Evolutionary conservation across 2,888 invertebrate species (phyloP).

Genomic region (Rhagophthalmus giganteus): DNA sequence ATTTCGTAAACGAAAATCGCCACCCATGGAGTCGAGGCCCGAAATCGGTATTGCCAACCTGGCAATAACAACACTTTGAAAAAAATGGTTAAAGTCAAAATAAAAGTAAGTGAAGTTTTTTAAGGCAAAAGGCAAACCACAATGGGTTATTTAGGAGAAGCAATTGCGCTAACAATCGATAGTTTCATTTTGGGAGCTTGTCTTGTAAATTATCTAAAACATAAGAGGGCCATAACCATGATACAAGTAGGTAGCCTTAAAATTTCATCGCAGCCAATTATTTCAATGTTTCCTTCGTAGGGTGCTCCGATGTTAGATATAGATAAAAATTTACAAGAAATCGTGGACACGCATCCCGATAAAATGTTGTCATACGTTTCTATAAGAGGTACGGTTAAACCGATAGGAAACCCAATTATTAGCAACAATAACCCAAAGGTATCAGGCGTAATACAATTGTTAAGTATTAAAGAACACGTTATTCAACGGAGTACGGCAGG

Average conservation of each 20-base stretch:
- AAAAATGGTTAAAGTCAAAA: background rate
- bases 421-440: constrained; percentile 74
- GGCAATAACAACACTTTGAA: background rate
- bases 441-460: constrained; percentile 77
- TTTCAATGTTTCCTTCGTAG: constrained; percentile 53
- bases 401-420: constrained; percentile 73
- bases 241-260: constrained; percentile 64
- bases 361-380: constrained; percentile 74
- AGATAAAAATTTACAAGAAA: constrained; percentile 64
- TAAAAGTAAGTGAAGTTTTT: background rate
- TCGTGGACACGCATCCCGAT: constrained; percentile 65
- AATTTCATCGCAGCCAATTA: background rate
- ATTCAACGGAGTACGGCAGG: constrained; percentile 82
- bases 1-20: background rate
- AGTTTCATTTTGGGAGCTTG: constrained; percentile 74
- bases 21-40: background rate
- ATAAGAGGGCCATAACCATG: constrained; percentile 70
- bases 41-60: background rate
- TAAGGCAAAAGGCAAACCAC: background rate
- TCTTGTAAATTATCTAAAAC: constrained; percentile 73
- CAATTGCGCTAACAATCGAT: constrained; percentile 74
- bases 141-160: constrained; percentile 80
- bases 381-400: constrained; percentile 73
- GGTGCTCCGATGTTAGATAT: constrained; percentile 71
- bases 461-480: constrained; percentile 81